Percentiles rank a stretch among this genome's conserved stretches.
These are phyloP conservation scores for Suricata suricatta DNA, from an alignment of 2,113 vertebrate genomes.

Conservation along the genomic window DNA sequence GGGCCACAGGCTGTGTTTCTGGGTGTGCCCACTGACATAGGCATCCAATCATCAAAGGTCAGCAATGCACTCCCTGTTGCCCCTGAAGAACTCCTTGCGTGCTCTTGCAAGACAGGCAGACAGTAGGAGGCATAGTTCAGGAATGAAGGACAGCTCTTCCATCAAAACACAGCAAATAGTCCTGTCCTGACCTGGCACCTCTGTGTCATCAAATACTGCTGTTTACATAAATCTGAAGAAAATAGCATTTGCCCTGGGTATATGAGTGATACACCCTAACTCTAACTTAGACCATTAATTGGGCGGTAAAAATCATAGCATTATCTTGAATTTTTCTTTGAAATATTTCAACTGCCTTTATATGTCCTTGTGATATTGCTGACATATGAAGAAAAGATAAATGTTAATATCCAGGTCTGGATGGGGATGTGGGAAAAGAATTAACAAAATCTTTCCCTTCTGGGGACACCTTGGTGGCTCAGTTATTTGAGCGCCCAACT, in stretches of 20 bases:
- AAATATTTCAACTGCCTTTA: neutral
- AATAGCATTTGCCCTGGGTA: neutral
- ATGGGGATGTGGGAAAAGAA: neutral
- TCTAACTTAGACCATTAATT: neutral
- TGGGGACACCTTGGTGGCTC: neutral
- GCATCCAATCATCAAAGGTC: neutral
- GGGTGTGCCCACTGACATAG: neutral
- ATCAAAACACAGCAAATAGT: neutral
- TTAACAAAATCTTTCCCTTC: neutral
- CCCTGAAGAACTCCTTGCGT: neutral
- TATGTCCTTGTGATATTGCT: too few species aligned
- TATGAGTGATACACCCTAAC: rapidly evolving
- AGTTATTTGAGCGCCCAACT: too few species aligned
- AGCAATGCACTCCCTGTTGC: neutral
- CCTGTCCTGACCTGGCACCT: neutral
- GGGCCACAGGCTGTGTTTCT: neutral
- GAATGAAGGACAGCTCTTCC: neutral
- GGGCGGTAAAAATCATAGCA: neutral
- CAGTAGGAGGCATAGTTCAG: neutral
- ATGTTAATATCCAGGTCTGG: neutral
- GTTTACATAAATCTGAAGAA: neutral
- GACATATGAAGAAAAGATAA: neutral
- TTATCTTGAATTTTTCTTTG: neutral
- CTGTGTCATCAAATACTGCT: neutral
- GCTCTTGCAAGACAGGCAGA: neutral